Base-by-base conservation (phyloP, 1,140 invertebrate species). In the Brachionus plicatilis region DNA sequence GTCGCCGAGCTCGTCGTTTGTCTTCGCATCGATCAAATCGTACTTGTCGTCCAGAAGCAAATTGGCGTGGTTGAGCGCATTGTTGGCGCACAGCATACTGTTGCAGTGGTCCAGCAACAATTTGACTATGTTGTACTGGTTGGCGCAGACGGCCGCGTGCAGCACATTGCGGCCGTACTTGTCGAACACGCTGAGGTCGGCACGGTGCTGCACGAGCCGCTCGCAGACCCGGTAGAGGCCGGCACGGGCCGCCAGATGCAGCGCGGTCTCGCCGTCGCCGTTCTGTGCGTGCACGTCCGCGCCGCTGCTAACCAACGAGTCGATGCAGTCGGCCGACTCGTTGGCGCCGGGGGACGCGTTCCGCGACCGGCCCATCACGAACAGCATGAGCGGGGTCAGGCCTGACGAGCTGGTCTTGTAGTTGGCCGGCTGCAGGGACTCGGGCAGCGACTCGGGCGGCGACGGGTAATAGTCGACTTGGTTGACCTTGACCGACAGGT, bases 231-330 rank as follows among this genome's bases (percentile, higher is more conserved):
- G 53, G 33, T 82, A 82, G 4, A 82, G 27, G 60, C 79, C 79
- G 43, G 53, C 60, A 5, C 79, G 20, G 7, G 90, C 86, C 24
- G 91, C 91, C 80, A 91, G 84, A 86, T 91, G 91, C 8, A 91
- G 86, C 5, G 91, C 87, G n/a, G 89, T 90, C 45, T 90, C 87
- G 8, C 88, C 87, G 86, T 96, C 96, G 88, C 95, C 92, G 60
- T 95, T 95, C 83, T 91, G 89, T 9, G 94, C 94, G 91, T 96
- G 96, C 0, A 97, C 91, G 89, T 97, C 92, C 2, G 95, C 60
- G 17, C 95, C 96, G 87, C 93, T 92, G 76, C 93, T 92, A 17
- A 99, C 87, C 37, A 99, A 89, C 50, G 93, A 86, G 60, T 82
- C 79, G 27, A 82, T n/a, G 11, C 60, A 37, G 17, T 82, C 79